Evolutionary conservation across 1,140 invertebrate genomes (phyloP), one percentile per base, ranked within the genome.

Genomic region (Luehdorfia chinensis): DNA sequence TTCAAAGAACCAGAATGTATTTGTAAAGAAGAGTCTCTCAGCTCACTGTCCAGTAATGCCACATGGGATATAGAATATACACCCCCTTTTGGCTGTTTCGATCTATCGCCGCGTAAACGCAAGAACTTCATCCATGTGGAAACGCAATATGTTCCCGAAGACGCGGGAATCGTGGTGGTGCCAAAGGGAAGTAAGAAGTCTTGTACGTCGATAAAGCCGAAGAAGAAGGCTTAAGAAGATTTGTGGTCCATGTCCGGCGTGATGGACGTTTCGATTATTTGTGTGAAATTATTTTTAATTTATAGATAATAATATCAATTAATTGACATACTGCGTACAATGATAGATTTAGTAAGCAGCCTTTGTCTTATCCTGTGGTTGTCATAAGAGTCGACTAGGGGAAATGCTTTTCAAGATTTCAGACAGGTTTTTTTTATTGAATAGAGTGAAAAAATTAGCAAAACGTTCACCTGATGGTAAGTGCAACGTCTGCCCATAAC

Each of bases 51-150:
- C 0, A 84, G 83, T 55, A 86, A 86, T 30, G 83, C 84, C 0
- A 84, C 83, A 14, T 87, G 84, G 84, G 84, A 87, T 36, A 86
- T 87, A 5, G 84, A 87, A 30, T 87, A 87, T 33, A 87, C 79
- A 0, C 84, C 84, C 3, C 84, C 84, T 0, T 85, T 87, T 48
- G 84, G 80, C 3, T 84, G 77, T 47, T 84, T 84, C 32, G 84
- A 85, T 39, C 57, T 83, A 4, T 45, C 63, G n/a, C 79, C 84
- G 0, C 63, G 69, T 13, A 81, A 74, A 49, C 44, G 69, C 0
- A 66, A 70, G 31, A 68, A 70, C 15, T 83, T 59, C 25, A 69
- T 83, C 1, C 81, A 85, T 16, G 75, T 75, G 0, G 84, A 86
- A 34, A 87, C 84, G 0, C 84, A 87, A 43, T 87, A 86, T 32